Evolutionary conservation across 2,797 vertebrate species (phyloP).

Genomic region (Crocodylus rhombifer): DNA sequence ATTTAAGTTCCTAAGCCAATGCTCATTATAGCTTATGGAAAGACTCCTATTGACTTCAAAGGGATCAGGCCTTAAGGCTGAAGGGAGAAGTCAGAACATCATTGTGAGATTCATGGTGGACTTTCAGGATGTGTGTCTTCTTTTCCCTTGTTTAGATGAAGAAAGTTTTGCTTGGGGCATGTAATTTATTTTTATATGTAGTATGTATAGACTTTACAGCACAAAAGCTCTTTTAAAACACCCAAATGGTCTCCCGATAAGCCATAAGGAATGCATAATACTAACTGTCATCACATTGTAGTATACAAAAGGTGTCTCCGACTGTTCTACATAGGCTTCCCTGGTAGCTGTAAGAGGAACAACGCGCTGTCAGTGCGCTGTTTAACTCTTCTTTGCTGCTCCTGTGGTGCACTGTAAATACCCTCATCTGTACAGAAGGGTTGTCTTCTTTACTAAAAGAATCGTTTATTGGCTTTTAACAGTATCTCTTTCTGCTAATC

Average conservation of each 20-base stretch:
- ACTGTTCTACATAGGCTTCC: neutral
- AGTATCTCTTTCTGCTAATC: rapidly evolving
- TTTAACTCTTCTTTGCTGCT: neutral
- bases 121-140: neutral
- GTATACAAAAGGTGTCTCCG: neutral
- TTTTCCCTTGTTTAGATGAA: neutral
- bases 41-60: neutral
- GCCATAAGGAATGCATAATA: neutral
- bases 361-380: neutral
- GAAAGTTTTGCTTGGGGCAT: neutral
- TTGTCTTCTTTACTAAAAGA: neutral
- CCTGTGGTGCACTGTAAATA: neutral
- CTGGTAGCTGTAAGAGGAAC: neutral
- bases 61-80: neutral
- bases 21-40: neutral
- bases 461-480: neutral
- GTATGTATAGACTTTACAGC: neutral
- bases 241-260: rapidly evolving
- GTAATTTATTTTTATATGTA: neutral
- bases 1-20: neutral
- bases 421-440: neutral
- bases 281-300: neutral
- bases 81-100: rapidly evolving
- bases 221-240: neutral
- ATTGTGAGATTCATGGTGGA: neutral